Evolutionary conservation across 2,113 vertebrate species (phyloP).

Genomic region (Lates calcarifer): DNA sequence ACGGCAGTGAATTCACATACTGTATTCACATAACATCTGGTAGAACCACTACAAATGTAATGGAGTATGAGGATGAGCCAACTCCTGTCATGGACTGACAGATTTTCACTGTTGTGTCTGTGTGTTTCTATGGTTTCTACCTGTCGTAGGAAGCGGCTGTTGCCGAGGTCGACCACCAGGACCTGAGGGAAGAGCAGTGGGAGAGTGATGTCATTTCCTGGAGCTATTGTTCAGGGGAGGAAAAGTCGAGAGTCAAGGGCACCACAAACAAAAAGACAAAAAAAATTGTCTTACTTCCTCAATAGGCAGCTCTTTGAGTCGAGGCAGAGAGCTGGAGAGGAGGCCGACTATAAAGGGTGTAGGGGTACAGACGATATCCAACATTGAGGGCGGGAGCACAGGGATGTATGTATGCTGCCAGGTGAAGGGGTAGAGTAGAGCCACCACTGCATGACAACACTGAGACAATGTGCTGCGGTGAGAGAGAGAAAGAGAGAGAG

Average conservation of each 20-base stretch:
- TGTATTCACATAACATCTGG: slow-evolving; percentile 24
- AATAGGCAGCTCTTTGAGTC: slow-evolving; percentile 92
- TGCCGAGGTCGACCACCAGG: slow-evolving; percentile 95
- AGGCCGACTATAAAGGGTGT: slow-evolving; percentile 96
- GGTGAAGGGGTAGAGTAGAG: slow-evolving; percentile 92
- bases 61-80: background rate
- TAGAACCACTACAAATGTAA: background rate
- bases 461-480: slow-evolving; percentile 90
- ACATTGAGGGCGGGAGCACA: slow-evolving; percentile 92
- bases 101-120: background rate
- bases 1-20: background rate
- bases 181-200: slow-evolving; percentile 84
- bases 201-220: slow-evolving; percentile 77
- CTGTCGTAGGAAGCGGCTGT: slow-evolving; percentile 94
- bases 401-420: slow-evolving; percentile 96
- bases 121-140: slow-evolving; percentile 72
- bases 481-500: slow-evolving; percentile 68
- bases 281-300: slow-evolving; percentile 88
- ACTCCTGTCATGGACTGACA: background rate
- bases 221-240: slow-evolving; percentile 66
- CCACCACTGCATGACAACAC: slow-evolving; percentile 94
- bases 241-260: slow-evolving; percentile 44
- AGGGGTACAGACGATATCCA: slow-evolving; percentile 96
- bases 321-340: slow-evolving; percentile 93
- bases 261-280: background rate